Base-by-base conservation (phyloP, 2,113 vertebrate genomes). In the Syngnathus scovelli region DNA sequence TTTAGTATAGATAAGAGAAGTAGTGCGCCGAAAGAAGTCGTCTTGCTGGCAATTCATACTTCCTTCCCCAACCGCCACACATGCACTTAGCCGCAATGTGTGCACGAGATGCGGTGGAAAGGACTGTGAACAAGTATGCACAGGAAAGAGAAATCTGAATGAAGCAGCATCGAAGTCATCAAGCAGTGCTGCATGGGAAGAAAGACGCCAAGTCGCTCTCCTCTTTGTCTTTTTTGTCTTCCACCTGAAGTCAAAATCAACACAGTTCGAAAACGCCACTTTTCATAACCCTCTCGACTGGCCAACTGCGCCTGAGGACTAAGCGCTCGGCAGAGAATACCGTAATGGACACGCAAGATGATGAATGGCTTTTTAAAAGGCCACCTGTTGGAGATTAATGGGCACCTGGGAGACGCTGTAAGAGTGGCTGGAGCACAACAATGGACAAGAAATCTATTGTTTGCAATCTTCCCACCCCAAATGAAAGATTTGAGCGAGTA, bases 321-420 rank as follows among this genome's bases (percentile, higher is more conserved):
- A 69, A 85, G 76, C 49, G 74, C 66, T 65, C 74, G 69, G 76
- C 77, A 64, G 78, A 74, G 72, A 38, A 54, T 65, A 71, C 74
- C 89, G 87, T 87, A 74, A 89, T 78, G 72, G 68, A 72, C 65
- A 48, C 48, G 27, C 78, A 74, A 80, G 85, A 83, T 89, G 85
- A 90, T 89, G 88, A 88, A 83, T 84, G 79, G 75, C 82, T 90
- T 89, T 88, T 90, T 90, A 86, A 90, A 91, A 88, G 85, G 89
- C 88, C 90, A 91, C 90, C 90, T 91, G 90, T 88, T 88, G 69
- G 75, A 91, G 90, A 90, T 91, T 91, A 91, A 90, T 90, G 83
- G 88, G 74, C 88, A 89, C 86, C 89, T 87, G 88, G 88, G 83
- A 86, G 72, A 81, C 69, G 74, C 61, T 23, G 61, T 66, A 78